Conservation (phyloP, 1,140 invertebrate genomes). For the Lineus longissimus region DNA sequence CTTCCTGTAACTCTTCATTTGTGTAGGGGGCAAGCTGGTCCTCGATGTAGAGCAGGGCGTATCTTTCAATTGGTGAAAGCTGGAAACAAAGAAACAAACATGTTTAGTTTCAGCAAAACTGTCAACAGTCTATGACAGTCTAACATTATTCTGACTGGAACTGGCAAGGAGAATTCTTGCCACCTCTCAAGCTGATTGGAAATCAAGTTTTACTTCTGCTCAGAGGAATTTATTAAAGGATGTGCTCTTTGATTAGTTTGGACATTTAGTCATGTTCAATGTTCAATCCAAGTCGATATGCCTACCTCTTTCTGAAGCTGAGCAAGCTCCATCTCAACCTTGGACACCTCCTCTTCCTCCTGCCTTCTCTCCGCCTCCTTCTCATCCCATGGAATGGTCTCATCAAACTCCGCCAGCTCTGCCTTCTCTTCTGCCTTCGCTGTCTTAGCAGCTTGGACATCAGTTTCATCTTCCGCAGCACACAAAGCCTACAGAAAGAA, state of each 20-base stretch:
- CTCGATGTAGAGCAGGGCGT: slow-evolving; percentile 89
- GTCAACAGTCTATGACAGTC: background rate
- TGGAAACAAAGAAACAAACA: slow-evolving; percentile 51
- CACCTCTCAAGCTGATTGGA: no score
- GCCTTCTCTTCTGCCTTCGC: slow-evolving; percentile 89
- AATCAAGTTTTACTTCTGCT: no score
- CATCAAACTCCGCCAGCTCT: slow-evolving; percentile 94
- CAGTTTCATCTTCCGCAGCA: slow-evolving; percentile 89
- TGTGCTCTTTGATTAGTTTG: no score
- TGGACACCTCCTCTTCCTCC: slow-evolving; percentile 53
- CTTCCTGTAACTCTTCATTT: slow-evolving; percentile 78
- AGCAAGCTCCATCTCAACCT: slow-evolving; percentile 78
- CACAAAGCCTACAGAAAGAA: slow-evolving; percentile 65
- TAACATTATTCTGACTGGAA: background rate
- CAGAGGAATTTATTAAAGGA: no score
- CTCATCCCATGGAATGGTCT: slow-evolving; percentile 78
- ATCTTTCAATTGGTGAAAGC: slow-evolving; percentile 86
- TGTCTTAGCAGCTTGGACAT: slow-evolving; percentile 83
- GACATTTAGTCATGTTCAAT: background rate
- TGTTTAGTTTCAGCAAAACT: background rate
- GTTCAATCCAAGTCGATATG: slow-evolving; percentile 4
- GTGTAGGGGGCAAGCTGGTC: slow-evolving; percentile 67
- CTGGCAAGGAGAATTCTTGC: no score
- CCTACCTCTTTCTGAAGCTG: slow-evolving; percentile 76
- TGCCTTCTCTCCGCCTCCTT: slow-evolving; percentile 63